Percentiles rank a stretch among this genome's conserved stretches.
Conservation (phyloP, 2,888 invertebrate species). For the Seladonia tumulorum region DNA sequence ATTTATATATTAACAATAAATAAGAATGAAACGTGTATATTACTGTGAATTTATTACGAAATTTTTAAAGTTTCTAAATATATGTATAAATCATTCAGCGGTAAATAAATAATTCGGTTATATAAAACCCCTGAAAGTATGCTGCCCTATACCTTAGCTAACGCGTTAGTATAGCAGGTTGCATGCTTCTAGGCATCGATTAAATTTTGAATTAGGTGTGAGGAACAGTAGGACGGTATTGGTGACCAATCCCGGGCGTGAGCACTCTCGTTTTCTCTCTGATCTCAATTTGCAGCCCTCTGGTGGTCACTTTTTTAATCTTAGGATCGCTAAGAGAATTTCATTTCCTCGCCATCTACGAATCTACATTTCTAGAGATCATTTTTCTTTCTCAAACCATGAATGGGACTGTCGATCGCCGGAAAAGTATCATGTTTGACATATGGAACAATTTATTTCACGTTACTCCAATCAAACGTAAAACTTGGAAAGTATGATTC, state of each 20-base stretch:
- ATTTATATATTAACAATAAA: neutral
- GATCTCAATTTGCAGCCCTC: neutral
- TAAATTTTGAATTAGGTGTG: neutral
- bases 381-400: slow-evolving; percentile 15
- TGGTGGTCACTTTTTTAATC: neutral
- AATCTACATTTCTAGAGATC: neutral
- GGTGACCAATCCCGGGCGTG: too few relatives aligned
- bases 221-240: too few relatives aligned
- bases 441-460: slow-evolving; percentile 65
- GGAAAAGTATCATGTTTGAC: slow-evolving; percentile 64
- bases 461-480: slow-evolving; percentile 43
- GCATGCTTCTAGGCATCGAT: neutral
- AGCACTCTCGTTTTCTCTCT: too few relatives aligned
- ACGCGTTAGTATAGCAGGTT: neutral
- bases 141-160: neutral
- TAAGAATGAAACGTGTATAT: neutral
- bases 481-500: slow-evolving; percentile 57
- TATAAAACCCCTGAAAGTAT: neutral
- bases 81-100: neutral
- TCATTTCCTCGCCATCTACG: slow-evolving; percentile 31
- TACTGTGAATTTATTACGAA: neutral
- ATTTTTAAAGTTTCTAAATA: neutral
- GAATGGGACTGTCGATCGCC: slow-evolving; percentile 36
- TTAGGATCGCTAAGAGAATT: neutral
- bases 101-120: neutral